Base-by-base conservation (phyloP, 2,888 invertebrate genomes). In the Napeogenes inachia region DNA sequence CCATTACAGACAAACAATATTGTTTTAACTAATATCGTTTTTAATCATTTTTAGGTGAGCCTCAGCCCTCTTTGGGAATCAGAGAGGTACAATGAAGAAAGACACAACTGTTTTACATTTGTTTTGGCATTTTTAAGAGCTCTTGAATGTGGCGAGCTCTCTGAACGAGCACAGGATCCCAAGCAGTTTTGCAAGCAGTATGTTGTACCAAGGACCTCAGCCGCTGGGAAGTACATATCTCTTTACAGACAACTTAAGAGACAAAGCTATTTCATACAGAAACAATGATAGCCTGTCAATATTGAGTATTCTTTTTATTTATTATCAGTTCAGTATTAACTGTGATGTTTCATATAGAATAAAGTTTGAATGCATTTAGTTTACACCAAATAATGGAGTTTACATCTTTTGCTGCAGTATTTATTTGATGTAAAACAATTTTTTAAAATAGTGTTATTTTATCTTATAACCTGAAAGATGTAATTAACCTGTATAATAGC, bases 71-170 rank as follows among this genome's bases (percentile, higher is more conserved):
- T 92, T 58, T 96, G 95, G 95, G 92, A 92, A 57, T 81, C 93
- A 32, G 87, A 92, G 54, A 92, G 93, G 74, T 97, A 97, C 80
- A 89, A 95, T 76, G 95, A 95, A 85, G 93, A 93, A 67, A 91
- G 91, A 54, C 93, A 95, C 84, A 97, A 97, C 82, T 97, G 97
- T 80, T 97, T 96, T 76, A 94, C 94, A 54, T 97, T 97, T 85
- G 96, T 97, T 10, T 87, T 97, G 64, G 93, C 94, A 45, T 97
- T 97, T 82, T 84, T 97, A 61, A 92, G 93, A 74, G 92, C 93
- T 50, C 91, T 97, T 13, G 93, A 93, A 70, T 94, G 95, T 75
- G 94, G 93, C 6, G 92, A 92, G 70, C 88, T 96, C 50, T 94
- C 94, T 59, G 92, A 93, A 71, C 93, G 94, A 57, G 94, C 95